These are phyloP conservation scores for Siniperca knerii DNA, from an alignment of 2,113 vertebrate species.

Conservation along the genomic window DNA sequence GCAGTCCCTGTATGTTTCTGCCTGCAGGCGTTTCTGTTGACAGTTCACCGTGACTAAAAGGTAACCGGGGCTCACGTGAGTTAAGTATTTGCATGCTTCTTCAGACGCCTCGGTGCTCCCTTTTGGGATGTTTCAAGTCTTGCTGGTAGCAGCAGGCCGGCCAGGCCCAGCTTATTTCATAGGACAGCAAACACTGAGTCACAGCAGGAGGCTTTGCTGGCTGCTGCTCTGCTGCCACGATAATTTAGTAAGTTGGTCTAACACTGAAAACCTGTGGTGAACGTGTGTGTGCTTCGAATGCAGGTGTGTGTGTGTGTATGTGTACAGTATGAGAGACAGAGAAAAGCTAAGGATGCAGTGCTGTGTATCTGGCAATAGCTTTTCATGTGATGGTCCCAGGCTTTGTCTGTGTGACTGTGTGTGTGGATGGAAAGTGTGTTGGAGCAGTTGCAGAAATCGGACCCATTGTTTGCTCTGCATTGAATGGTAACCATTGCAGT, in stretches of 20 bases:
- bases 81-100: conserved; percentile 36
- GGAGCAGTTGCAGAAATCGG: conserved; percentile 36
- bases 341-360: neutral
- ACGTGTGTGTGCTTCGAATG: neutral
- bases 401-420: conserved; percentile 8
- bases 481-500: conserved; percentile 54
- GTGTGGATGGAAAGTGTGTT: neutral
- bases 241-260: neutral
- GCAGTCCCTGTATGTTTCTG: neutral
- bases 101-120: neutral
- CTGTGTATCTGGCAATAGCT: conserved; percentile 3
- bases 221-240: conserved; percentile 7
- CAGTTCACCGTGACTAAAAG: conserved; percentile 16
- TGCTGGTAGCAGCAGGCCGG: neutral
- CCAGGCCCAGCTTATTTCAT: conserved; percentile 9
- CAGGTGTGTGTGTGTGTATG: conserved; percentile 5
- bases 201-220: neutral
- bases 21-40: conserved; percentile 29
- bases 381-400: neutral
- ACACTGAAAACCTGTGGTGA: conserved; percentile 1
- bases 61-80: conserved; percentile 18
- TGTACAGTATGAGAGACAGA: neutral
- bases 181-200: conserved; percentile 18
- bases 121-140: neutral
- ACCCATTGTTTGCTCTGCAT: conserved; percentile 55